phyloP scores from a whole-genome alignment of 1,140 invertebrate species.

The Coelopa frigida region DNA sequence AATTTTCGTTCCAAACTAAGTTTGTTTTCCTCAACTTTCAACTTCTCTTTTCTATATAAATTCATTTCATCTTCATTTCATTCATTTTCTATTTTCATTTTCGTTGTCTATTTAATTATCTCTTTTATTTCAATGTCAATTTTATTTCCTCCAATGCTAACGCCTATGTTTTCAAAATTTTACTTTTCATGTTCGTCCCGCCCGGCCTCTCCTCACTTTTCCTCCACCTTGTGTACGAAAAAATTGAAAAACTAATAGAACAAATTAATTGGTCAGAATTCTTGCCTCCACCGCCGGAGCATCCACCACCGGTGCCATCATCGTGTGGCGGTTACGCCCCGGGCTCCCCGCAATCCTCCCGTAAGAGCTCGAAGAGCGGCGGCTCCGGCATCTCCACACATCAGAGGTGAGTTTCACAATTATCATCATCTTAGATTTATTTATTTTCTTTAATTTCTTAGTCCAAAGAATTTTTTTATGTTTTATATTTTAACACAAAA shows the following conservation, averaged over 20 bases:
- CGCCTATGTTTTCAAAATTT: no score
- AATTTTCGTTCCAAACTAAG: no score
- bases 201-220: slow-evolving; percentile 23
- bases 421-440: slow-evolving; percentile 2
- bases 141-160: no score
- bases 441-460: background rate
- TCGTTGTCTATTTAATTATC: background rate
- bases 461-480: background rate
- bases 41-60: no score
- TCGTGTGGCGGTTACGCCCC: slow-evolving; percentile 32
- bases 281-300: slow-evolving; percentile 70
- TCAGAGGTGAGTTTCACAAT: slow-evolving; percentile 27
- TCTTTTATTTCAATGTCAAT: background rate
- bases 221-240: slow-evolving; percentile 12
- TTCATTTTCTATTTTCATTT: no score
- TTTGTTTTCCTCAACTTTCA: no score
- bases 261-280: slow-evolving; percentile 71
- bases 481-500: background rate
- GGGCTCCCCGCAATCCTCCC: slow-evolving; percentile 40
- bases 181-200: slow-evolving; percentile 14
- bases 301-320: slow-evolving; percentile 58
- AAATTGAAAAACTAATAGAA: slow-evolving; percentile 25
- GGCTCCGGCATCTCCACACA: slow-evolving; percentile 42
- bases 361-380: slow-evolving; percentile 41
- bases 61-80: no score